Evolutionary conservation across 1,140 invertebrate genomes (phyloP).

Genomic region (Penaeus chinensis): DNA sequence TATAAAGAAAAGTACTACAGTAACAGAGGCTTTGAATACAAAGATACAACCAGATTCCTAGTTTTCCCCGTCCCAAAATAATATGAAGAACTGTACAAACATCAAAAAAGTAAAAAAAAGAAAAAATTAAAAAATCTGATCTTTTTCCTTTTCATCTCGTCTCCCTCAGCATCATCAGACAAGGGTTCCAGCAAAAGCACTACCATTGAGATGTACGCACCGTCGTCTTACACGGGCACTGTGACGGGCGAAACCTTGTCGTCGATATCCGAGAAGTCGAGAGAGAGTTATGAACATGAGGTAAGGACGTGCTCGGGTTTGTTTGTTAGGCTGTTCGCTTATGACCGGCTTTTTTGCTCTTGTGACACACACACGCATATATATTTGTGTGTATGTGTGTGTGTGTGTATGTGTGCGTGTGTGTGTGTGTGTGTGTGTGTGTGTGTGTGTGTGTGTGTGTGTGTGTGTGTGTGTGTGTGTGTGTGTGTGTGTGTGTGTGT

Average conservation of each 20-base stretch:
- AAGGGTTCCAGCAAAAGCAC: conserved; percentile 85
- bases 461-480: conserved; percentile 4
- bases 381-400: neutral
- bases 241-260: conserved; percentile 91
- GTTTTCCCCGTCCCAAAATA: too few relatives aligned
- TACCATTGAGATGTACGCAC: conserved; percentile 95
- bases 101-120: neutral
- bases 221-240: conserved; percentile 93
- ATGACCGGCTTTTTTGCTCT: too few relatives aligned
- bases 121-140: neutral
- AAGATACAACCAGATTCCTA: too few relatives aligned
- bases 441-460: neutral
- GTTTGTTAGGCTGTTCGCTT: neutral
- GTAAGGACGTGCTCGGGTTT: conserved; percentile 20
- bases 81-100: too few relatives aligned
- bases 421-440: neutral
- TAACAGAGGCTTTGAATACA: too few relatives aligned
- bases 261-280: conserved; percentile 87
- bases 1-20: too few relatives aligned
- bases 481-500: conserved; percentile 20
- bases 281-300: conserved; percentile 59
- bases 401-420: neutral
- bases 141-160: neutral
- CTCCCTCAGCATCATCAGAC: conserved; percentile 67
- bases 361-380: conserved; percentile 19